These are phyloP conservation scores for Armadillidium nasatum DNA, from an alignment of 1,140 invertebrate species.

Conservation along the genomic window DNA sequence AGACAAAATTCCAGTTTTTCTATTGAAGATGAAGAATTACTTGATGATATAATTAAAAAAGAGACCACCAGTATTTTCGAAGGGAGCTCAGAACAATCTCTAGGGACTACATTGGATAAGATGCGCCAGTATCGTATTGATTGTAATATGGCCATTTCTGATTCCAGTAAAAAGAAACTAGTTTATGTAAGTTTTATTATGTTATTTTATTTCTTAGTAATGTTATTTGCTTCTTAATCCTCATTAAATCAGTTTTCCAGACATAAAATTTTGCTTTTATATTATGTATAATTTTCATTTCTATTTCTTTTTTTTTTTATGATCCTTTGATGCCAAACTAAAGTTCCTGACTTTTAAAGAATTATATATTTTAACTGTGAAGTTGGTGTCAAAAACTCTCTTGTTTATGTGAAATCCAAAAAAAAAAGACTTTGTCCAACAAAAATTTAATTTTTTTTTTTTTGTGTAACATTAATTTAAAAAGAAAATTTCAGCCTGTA, in stretches of 20 bases:
- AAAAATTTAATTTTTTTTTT: no score
- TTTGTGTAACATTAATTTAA: no score
- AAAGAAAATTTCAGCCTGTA: no score
- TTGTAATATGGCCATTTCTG: conserved; percentile 39
- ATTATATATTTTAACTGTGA: no score
- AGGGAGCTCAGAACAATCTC: conserved; percentile 24
- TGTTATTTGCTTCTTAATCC: neutral
- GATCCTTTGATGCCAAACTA: no score
- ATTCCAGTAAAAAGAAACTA: conserved; percentile 35
- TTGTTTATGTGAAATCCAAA: no score
- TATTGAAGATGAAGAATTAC: neutral
- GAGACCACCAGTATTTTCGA: neutral
- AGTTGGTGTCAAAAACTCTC: no score
- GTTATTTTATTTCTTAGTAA: neutral
- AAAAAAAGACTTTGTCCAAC: no score
- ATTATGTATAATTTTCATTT: no score
- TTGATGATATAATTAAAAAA: neutral
- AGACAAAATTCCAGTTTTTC: neutral
- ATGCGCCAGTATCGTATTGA: conserved; percentile 39
- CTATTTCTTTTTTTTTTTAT: no score
- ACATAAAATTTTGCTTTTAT: neutral
- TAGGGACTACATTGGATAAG: conserved; percentile 33
- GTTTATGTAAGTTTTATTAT: conserved; percentile 38
- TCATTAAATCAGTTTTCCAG: neutral
- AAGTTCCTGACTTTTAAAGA: no score